phyloP scores from a whole-genome alignment of 2,797 vertebrate genomes.

The Ara ararauna region DNA sequence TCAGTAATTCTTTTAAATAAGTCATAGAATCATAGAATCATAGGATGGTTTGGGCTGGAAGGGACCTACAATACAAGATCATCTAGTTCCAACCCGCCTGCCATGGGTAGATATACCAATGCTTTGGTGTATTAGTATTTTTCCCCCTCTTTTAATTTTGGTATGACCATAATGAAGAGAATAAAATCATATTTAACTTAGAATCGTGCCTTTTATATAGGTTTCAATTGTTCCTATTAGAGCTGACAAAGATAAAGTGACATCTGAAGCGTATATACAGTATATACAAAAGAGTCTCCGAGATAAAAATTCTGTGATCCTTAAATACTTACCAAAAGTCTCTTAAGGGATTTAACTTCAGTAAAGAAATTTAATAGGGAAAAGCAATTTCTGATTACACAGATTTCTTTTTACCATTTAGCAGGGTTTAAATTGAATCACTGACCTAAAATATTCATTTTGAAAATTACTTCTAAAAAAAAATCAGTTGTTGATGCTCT shows the following conservation, averaged over 20 bases:
- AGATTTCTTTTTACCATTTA: conserved; percentile 56
- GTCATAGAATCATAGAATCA: not conserved
- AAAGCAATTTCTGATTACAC: conserved; percentile 60
- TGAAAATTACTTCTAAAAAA: conserved; percentile 60
- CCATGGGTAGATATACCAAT: not conserved
- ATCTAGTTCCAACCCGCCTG: not conserved
- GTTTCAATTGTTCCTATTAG: conserved; percentile 38
- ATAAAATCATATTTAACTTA: conserved; percentile 47
- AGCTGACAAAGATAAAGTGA: conserved; percentile 47
- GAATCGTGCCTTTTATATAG: conserved; percentile 1
- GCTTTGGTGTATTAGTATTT: conserved; percentile 23
- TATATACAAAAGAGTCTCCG: not conserved
- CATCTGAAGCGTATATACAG: not conserved
- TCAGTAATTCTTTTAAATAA: conserved; percentile 19
- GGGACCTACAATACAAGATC: not conserved
- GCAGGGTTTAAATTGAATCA: conserved; percentile 63
- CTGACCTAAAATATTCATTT: conserved; percentile 70
- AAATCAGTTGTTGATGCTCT: conserved; percentile 44
- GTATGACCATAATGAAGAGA: conserved; percentile 27
- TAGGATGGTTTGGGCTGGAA: not conserved
- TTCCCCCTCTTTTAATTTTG: conserved; percentile 12
- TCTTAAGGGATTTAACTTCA: conserved; percentile 50
- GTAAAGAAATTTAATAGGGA: not conserved
- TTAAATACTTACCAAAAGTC: conserved; percentile 57
- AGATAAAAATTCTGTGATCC: conserved; percentile 46